Conservation (phyloP, 2,888 invertebrate genomes). For the Microdon myrmicae region DNA sequence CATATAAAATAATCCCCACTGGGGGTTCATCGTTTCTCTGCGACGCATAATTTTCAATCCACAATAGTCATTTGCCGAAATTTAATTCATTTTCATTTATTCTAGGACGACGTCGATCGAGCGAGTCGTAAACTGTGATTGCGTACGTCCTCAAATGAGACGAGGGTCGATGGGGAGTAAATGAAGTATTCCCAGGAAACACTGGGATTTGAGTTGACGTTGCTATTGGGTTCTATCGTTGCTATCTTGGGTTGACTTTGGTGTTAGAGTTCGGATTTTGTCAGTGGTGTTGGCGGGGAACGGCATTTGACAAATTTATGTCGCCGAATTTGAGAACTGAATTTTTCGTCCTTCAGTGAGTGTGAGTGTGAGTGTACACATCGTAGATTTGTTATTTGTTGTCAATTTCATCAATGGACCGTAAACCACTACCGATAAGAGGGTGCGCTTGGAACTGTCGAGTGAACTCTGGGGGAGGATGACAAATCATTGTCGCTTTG, state of each 20-base stretch:
- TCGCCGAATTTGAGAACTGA: constrained; percentile 5
- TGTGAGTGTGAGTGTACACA: no score
- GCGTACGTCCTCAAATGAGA: constrained; percentile 8
- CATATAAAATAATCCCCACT: no score
- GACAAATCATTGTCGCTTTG: constrained; percentile 30
- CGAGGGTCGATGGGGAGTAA: constrained; percentile 2
- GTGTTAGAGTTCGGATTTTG: not conserved
- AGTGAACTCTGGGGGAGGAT: constrained; percentile 14
- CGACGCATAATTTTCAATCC: constrained; percentile 14
- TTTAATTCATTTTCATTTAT: constrained; percentile 47
- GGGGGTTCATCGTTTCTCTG: no score
- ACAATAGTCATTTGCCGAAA: constrained; percentile 44
- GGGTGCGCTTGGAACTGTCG: constrained; percentile 8
- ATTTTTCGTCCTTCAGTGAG: no score
- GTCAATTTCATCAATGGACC: constrained; percentile 45
- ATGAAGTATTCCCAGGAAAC: constrained; percentile 37
- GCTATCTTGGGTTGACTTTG: no score
- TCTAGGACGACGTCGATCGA: constrained; percentile 22
- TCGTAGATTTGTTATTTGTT: constrained; percentile 34
- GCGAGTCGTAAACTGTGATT: constrained; percentile 32
- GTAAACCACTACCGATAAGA: constrained; percentile 22
- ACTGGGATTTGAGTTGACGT: constrained; percentile 40
- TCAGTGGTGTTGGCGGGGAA: no score
- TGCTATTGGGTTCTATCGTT: constrained; percentile 27
- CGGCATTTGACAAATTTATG: no score